Evolutionary conservation across 2,797 vertebrate genomes (phyloP), one percentile per base, ranked within the genome.

Genomic region (Pseudochirops corinnae): DNA sequence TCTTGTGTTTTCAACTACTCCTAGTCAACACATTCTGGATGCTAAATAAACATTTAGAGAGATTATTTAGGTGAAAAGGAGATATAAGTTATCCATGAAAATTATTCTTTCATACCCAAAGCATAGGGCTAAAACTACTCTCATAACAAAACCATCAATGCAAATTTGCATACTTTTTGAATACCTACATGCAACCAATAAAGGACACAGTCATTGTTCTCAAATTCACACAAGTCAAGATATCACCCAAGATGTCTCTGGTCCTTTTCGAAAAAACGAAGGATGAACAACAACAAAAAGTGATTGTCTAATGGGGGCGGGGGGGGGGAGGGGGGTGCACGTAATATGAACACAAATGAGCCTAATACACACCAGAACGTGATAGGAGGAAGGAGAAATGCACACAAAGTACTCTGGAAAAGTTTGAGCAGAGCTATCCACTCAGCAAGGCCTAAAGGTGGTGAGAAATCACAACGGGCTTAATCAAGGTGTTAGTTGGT

Each of bases 31-130:
- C 39, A 58, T 12, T 95, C 31, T 39, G 11, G 26, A 24, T 82
- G 28, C 9, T 92, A 92, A 95, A 58, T 56, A 91, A 93, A 56
- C 39, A 92, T 33, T 94, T 82, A 92, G 56, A 56, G 67, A 92
- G 55, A n/a, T 52, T 92, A 93, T 33, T 93, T 93, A 60, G 96
- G 56, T 56, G 92, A 93, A 92, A 95, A 93, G 93, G 92, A 95
- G 94, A 24, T 94, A 93, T 31, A 93, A 90, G 58, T 4, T 14
- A 31, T 13, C 55, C 56, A 53, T 95, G 31, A 90, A 95, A 95
- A 93, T 90, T 92, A 92, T 7, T 94, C 94, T 53, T 56, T 90
- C 55, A 90, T 55, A 91, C 28, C 10, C 55, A 93, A 26, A 33
- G 1, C 57, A 9, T n/a, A 24, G 52, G 1, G 0, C 26, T 18